Base-by-base conservation (phyloP, 2,888 invertebrate species). In the Mimas tiliae region DNA sequence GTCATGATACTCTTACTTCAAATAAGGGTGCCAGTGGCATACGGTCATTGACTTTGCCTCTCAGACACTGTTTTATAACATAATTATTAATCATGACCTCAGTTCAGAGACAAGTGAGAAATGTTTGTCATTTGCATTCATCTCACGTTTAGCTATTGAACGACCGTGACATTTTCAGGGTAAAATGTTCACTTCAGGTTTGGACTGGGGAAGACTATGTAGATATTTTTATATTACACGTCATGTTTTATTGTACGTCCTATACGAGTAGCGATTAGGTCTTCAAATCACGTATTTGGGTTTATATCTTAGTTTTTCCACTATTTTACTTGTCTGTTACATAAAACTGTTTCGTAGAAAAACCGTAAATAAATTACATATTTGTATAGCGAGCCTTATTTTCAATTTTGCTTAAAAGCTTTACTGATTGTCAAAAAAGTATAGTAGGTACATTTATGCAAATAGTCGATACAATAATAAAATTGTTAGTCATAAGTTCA, bases 81-180 rank as follows among this genome's bases (percentile, higher is more conserved):
- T 53, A 53, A 19, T 58, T 58, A 42, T 38, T 58, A 58, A 58
- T 58, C 58, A 42, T 42, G 58, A 9, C 19, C 42, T 58, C 19
- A 42, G 19, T 58, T 58, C 16, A 42, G 33, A 42, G 38, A 58
- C 38, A 42, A 58, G 58, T 19, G 19, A 42, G 33, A 58, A 58
- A 58, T 42, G 38, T 19, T 14, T 58, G 42, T 58, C 12, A 38
- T 58, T 58, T 58, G 38, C 58, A 58, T 58, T 58, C 58, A 19
- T 58, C 38, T 19, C 42, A 58, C 38, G 38, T 6, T n/a, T 38
- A 58, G 55, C 38, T 58, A 58, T 58, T 58, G 58, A 42, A 58
- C 58, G 42, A 19, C 42, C 58, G 42, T 58, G 38, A 58, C 42
- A 42, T 42, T 58, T 58, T 58, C 42, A 58, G 42, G 42, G 58